Evolutionary conservation across 2,797 vertebrate species (phyloP).

Genomic region (Heliangelus exortis): DNA sequence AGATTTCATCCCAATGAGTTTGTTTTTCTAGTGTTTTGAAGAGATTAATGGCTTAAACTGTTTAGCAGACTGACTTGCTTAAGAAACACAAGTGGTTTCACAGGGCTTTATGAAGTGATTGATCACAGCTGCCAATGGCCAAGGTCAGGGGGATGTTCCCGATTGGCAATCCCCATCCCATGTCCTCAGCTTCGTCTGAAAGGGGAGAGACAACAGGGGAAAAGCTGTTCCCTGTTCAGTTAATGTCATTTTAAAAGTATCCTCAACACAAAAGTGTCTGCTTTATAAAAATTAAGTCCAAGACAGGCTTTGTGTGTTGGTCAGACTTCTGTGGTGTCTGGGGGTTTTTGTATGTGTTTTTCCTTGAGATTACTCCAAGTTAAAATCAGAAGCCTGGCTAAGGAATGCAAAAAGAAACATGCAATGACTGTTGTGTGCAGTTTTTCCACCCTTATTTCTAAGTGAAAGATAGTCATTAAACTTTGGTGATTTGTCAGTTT

Average conservation of each 20-base stretch:
- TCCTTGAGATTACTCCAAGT: background rate
- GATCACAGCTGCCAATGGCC: slow-evolving; percentile 62
- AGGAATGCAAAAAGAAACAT: background rate
- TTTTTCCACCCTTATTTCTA: background rate
- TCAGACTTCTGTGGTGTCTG: background rate
- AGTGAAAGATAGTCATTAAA: background rate
- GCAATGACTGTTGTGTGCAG: background rate
- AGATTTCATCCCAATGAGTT: slow-evolving; percentile 1
- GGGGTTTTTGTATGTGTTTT: rapidly evolving
- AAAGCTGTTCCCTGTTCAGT: background rate
- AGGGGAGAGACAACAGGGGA: background rate
- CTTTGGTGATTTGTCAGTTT: background rate
- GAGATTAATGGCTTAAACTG: slow-evolving; percentile 57
- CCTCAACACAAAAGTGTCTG: background rate
- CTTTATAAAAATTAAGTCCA: slow-evolving; percentile 9
- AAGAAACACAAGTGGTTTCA: slow-evolving; percentile 65
- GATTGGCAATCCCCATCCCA: slow-evolving; percentile 18
- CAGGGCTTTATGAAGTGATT: slow-evolving; percentile 69
- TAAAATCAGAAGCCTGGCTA: background rate
- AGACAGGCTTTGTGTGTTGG: background rate
- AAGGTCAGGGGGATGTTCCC: slow-evolving; percentile 53
- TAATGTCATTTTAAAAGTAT: slow-evolving; percentile 34
- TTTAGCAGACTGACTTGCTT: slow-evolving; percentile 74
- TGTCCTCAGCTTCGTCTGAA: background rate
- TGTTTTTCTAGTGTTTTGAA: slow-evolving; percentile 59